A percentile compares a stretch with the other conserved stretches of the same genome.
phyloP scores from a whole-genome alignment of 2,888 invertebrate species.

The Ethmia dodecea region DNA sequence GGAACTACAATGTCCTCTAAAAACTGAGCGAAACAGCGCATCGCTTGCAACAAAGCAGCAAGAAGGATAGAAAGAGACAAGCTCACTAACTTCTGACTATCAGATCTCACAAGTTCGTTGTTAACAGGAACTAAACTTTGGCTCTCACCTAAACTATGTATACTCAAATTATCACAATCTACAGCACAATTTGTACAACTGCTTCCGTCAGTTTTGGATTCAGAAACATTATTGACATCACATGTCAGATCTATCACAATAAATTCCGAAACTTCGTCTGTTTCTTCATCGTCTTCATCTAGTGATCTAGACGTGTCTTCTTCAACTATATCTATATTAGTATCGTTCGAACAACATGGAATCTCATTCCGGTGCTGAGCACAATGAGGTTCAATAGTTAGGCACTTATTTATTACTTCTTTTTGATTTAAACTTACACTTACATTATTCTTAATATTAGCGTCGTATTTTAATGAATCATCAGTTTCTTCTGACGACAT shows the following conservation, averaged over 20 bases:
- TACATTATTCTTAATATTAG: constrained; percentile 37
- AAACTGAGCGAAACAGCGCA: constrained; percentile 79
- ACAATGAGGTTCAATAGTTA: constrained; percentile 54
- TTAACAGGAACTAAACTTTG: constrained; percentile 68
- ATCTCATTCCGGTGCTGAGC: constrained; percentile 64
- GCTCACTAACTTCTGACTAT: constrained; percentile 72
- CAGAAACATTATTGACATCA: constrained; percentile 46
- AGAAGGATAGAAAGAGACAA: constrained; percentile 78
- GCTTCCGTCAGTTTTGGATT: too few species aligned
- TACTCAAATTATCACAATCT: constrained; percentile 56
- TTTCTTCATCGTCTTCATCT: constrained; percentile 24
- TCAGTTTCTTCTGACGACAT: constrained; percentile 72
- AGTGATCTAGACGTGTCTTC: constrained; percentile 28
- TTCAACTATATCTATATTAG: constrained; percentile 45
- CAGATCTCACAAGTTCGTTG: constrained; percentile 62
- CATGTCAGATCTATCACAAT: constrained; percentile 69
- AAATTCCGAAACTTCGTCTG: constrained; percentile 42
- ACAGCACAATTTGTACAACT: constrained; percentile 45
- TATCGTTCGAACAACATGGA: constrained; percentile 65
- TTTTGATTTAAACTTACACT: constrained; percentile 38
- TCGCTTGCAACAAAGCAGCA: constrained; percentile 79
- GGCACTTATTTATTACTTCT: constrained; percentile 64
- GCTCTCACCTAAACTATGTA: constrained; percentile 47
- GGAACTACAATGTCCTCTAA: constrained; percentile 77
- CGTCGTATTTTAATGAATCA: constrained; percentile 49